Evolutionary conservation across 2,888 invertebrate genomes (phyloP), one percentile per base, ranked within the genome.

Genomic region (Tachina lurida): DNA sequence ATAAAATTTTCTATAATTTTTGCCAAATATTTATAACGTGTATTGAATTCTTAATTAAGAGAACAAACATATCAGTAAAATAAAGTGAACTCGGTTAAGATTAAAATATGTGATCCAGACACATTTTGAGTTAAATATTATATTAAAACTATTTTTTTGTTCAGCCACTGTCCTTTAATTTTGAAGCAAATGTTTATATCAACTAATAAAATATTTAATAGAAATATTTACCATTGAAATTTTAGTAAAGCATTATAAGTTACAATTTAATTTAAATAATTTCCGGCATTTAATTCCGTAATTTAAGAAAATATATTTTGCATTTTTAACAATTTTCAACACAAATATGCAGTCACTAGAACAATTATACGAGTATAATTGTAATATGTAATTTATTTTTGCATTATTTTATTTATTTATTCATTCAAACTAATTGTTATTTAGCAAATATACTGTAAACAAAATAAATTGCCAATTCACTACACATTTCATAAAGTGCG

Each of bases 401-500:
- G n/a, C 58, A 13, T 56, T 62, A 41, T 78, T 62, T 73, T 62
- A 67, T 41, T 13, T 58, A 15, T 71, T 45, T 31, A 54, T 56
- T 45, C 19, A 63, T 43, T 63, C 65, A 31, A 65, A 31, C 31
- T 65, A 47, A 67, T 47, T 56, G 22, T 52, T 54, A 22, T 45
- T 54, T 17, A 47, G 13, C 15, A 39, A 45, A 31, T 31, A 31
- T 31, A 39, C 1, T 31, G 31, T 31, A 47, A 74, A 41, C 52
- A 73, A 39, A 22, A 2, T 22, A n/a, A 71, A 77, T 80, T 77
- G 84, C 56, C 15, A 77, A 84, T 84, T 84, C 84, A 84, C 71
- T 71, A 58, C 54, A 80, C 58, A 75, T 84, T 83, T 65, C 62
- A 71, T 68, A 77, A 77, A 84, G 84, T 84, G 84, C 84, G 84